Evolutionary conservation across 2,113 vertebrate genomes (phyloP).

Genomic region (Recurvirostra avosetta): DNA sequence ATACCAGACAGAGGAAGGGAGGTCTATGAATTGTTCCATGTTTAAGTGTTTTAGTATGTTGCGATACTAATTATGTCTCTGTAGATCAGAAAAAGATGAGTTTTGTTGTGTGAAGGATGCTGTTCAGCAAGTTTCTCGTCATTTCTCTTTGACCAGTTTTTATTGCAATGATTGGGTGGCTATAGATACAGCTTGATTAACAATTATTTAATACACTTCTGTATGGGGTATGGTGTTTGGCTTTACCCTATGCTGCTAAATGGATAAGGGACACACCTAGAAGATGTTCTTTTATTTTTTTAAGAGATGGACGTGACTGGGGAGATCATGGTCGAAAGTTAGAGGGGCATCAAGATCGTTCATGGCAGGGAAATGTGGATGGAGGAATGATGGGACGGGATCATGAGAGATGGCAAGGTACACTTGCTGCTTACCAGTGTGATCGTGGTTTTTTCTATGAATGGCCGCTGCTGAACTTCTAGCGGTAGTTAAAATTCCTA

Average conservation of each 20-base stretch:
- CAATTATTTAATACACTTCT: background rate
- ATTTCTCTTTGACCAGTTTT: background rate
- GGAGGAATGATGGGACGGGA: conserved; percentile 61
- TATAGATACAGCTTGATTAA: background rate
- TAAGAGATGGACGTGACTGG: conserved; percentile 84
- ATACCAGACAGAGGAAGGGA: background rate
- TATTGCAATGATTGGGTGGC: background rate
- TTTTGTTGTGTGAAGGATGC: background rate
- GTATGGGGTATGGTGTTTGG: background rate
- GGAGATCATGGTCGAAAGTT: conserved; percentile 83
- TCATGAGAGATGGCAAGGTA: conserved; percentile 77
- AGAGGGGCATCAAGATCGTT: conserved; percentile 79
- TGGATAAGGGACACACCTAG: background rate
- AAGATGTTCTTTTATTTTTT: conserved; percentile 43
- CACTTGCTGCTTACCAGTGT: conserved; percentile 52
- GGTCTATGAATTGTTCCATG: background rate
- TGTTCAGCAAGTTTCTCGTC: background rate
- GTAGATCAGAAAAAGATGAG: background rate
- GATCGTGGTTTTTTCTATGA: conserved; percentile 26
- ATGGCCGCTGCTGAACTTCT: conserved; percentile 11
- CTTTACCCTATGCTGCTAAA: conserved; percentile 11
- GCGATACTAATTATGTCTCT: background rate
- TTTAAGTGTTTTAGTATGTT: background rate
- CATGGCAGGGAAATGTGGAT: conserved; percentile 80
- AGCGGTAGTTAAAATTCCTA: background rate